Conservation (phyloP, 2,888 invertebrate species). For the Meiosimyza platycephala region DNA sequence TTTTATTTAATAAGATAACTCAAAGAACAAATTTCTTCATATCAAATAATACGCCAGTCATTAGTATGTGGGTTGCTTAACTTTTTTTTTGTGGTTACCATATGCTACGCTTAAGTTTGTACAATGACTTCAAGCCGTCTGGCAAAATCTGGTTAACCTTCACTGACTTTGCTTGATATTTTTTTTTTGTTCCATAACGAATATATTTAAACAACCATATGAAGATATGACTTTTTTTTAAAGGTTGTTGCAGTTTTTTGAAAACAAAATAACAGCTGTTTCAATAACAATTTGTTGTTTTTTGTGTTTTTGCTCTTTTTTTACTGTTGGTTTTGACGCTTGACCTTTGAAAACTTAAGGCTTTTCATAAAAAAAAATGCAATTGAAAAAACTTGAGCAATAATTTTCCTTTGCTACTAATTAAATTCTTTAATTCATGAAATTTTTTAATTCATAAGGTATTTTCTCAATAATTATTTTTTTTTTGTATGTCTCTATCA, state of each 20-base stretch:
- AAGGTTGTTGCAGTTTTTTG: conserved; percentile 13
- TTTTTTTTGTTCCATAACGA: neutral
- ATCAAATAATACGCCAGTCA: too few species aligned
- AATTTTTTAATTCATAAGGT: too few species aligned
- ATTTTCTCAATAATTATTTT: too few species aligned
- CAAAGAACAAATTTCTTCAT: too few species aligned
- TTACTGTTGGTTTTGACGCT: neutral
- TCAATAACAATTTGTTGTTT: neutral
- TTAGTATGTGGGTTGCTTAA: neutral
- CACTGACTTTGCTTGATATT: conserved; percentile 22
- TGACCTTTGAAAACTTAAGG: conserved; percentile 3
- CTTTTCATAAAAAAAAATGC: neutral
- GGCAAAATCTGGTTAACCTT: conserved; percentile 10
- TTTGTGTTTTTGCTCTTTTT: too few species aligned
- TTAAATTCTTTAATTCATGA: too few species aligned
- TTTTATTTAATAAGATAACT: too few species aligned
- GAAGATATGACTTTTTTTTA: neutral
- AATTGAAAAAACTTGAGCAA: neutral
- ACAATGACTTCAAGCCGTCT: conserved; percentile 3
- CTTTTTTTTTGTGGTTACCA: conserved; percentile 8
- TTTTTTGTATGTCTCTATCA: too few species aligned
- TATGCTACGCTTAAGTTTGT: neutral
- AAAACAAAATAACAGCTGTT: conserved; percentile 13
- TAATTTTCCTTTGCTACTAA: neutral
- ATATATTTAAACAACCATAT: neutral